Conservation (phyloP, 2,888 invertebrate species). For the Epistrophe grossulariae region DNA sequence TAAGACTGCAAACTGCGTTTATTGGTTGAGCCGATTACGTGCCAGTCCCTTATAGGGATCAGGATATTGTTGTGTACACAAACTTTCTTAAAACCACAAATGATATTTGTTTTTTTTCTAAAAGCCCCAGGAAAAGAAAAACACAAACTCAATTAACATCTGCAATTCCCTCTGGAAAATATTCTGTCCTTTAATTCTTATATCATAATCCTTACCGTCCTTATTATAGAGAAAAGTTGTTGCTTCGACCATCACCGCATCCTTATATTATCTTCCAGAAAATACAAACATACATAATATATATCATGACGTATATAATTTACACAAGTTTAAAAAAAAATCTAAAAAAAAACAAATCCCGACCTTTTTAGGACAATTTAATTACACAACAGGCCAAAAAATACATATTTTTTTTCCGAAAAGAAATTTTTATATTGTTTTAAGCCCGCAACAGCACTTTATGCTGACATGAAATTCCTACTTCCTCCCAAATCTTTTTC, state of each 20-base stretch:
- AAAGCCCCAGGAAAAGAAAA: not conserved
- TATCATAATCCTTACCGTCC: not conserved
- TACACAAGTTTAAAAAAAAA: constrained; percentile 4
- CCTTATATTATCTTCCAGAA: constrained; percentile 3
- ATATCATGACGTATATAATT: not conserved
- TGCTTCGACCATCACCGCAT: constrained; percentile 24
- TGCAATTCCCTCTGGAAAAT: constrained; percentile 8
- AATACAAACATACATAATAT: not conserved
- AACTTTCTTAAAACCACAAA: not conserved
- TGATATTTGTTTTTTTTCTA: not conserved
- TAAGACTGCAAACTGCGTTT: too few relatives aligned
- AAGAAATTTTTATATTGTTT: constrained; percentile 31
- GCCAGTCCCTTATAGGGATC: too few relatives aligned
- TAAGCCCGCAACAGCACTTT: constrained; percentile 45
- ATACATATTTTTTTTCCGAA: not conserved
- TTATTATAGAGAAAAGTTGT: constrained; percentile 3
- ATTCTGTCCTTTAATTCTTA: not conserved
- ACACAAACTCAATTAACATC: constrained; percentile 44
- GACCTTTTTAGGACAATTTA: constrained; percentile 60
- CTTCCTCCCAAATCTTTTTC: not conserved
- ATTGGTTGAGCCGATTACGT: too few relatives aligned
- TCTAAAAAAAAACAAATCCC: constrained; percentile 29
- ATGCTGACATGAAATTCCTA: constrained; percentile 43
- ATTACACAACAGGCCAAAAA: constrained; percentile 50
- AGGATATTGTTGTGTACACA: too few relatives aligned